phyloP scores from a whole-genome alignment of 1,140 invertebrate species.

The Rhysida immarginata region DNA sequence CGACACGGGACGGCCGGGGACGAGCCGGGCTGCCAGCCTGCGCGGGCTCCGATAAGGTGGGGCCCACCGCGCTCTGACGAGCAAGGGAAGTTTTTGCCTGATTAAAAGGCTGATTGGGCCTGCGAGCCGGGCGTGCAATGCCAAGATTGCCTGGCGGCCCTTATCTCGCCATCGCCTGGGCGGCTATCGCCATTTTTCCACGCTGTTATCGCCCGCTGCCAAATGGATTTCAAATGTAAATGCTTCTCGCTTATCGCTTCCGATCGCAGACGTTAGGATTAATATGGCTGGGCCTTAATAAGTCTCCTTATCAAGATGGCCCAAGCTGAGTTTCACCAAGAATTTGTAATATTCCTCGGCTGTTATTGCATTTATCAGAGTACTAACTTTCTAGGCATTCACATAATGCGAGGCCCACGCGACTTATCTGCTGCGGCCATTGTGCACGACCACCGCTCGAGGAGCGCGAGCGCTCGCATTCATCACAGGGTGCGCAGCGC shows the following conservation, averaged over 20 bases:
- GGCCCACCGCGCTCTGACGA: not conserved
- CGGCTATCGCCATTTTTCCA: conserved; percentile 14
- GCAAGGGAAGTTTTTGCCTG: conserved; percentile 1
- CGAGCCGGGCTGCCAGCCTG: not conserved
- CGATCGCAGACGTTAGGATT: conserved; percentile 2
- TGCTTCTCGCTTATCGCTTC: not conserved
- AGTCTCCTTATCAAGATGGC: not conserved
- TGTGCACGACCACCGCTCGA: no score
- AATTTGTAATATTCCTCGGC: not conserved
- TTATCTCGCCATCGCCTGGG: conserved; percentile 13
- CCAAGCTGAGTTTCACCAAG: not conserved
- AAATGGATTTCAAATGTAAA: conserved; percentile 9
- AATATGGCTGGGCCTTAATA: conserved; percentile 2
- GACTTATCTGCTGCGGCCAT: no score
- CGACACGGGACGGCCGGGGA: not conserved
- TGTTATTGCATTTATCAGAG: not conserved
- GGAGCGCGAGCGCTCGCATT: no score
- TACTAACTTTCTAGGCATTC: no score
- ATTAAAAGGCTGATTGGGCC: not conserved
- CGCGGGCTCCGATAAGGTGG: not conserved
- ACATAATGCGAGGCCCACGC: no score
- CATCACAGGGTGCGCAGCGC: no score
- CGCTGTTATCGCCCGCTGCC: conserved; percentile 8
- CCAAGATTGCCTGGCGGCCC: conserved; percentile 7
- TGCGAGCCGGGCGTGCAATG: not conserved